phyloP scores from a whole-genome alignment of 2,797 vertebrate genomes.

The Pyrocephalus nanus region DNA sequence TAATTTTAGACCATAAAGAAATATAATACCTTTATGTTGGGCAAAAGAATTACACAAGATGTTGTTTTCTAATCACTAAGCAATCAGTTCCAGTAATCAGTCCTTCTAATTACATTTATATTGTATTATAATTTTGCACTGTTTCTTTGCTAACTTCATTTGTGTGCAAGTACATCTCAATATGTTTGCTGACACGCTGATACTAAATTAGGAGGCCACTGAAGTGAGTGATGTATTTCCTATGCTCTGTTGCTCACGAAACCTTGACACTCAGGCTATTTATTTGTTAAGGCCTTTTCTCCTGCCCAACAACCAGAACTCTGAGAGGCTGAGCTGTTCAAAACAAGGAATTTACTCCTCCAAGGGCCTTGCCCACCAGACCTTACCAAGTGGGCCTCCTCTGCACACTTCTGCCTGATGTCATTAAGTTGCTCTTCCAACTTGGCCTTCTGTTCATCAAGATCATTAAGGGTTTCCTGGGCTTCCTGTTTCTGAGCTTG shows the following conservation, averaged over 20 bases:
- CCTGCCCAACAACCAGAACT: neutral
- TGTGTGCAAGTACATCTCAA: neutral
- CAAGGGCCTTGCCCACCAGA: neutral
- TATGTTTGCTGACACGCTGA: neutral
- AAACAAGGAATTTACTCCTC: neutral
- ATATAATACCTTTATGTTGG: neutral
- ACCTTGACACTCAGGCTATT: neutral
- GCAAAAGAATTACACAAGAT: neutral
- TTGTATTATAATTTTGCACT: neutral
- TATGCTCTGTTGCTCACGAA: neutral
- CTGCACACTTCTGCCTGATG: constrained; percentile 88
- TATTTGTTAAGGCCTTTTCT: neutral
- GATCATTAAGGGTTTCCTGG: constrained; percentile 88
- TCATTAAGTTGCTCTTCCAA: constrained; percentile 90
- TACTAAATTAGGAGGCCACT: neutral
- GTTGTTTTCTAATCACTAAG: neutral
- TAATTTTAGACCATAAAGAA: neutral
- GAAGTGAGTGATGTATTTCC: neutral
- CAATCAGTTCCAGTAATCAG: neutral
- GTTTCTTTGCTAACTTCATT: neutral
- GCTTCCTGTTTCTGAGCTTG: constrained; percentile 91
- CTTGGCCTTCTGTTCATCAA: constrained; percentile 91
- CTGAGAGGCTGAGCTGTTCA: neutral
- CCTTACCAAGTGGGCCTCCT: constrained; percentile 89
- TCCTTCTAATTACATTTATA: neutral